Evolutionary conservation across 2,113 vertebrate genomes (phyloP).

Genomic region (Phyllopteryx taeniolatus): DNA sequence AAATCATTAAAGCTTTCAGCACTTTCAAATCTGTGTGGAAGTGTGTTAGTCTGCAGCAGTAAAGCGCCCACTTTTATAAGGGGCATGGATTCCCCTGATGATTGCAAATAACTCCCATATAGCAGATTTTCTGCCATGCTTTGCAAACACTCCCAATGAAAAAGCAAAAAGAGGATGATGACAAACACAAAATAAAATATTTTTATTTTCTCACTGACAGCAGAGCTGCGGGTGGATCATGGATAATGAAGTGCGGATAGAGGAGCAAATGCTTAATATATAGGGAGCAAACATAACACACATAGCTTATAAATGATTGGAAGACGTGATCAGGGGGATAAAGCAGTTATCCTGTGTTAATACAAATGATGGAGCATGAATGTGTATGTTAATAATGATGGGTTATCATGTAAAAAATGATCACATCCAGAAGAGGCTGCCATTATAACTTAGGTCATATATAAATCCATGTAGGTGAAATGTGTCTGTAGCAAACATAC

Average conservation of each 20-base stretch:
- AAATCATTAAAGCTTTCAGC: background rate
- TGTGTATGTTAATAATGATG: conserved; percentile 22
- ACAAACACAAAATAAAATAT: conserved; percentile 21
- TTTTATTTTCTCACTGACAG: conserved; percentile 22
- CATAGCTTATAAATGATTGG: conserved; percentile 34
- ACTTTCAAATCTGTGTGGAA: background rate
- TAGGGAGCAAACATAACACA: conserved; percentile 10
- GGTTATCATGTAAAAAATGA: conserved; percentile 12
- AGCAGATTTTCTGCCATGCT: conserved; percentile 10
- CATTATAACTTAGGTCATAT: conserved; percentile 24
- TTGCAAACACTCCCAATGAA: background rate
- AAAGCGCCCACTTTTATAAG: background rate
- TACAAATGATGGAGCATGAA: conserved; percentile 18
- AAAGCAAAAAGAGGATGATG: conserved; percentile 18
- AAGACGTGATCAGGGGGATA: conserved; percentile 35
- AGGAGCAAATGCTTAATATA: conserved; percentile 20
- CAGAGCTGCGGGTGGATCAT: conserved; percentile 12
- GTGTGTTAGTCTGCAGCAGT: background rate
- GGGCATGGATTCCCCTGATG: background rate
- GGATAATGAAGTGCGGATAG: background rate
- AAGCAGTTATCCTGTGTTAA: conserved; percentile 40
- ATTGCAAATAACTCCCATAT: background rate
- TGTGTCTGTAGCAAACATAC: background rate
- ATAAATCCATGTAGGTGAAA: conserved; percentile 9
- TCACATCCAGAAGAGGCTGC: conserved; percentile 14